A percentile compares a stretch with the other conserved stretches of the same genome.
Conservation (phyloP, 2,888 invertebrate species). For the Erynnis tages region DNA sequence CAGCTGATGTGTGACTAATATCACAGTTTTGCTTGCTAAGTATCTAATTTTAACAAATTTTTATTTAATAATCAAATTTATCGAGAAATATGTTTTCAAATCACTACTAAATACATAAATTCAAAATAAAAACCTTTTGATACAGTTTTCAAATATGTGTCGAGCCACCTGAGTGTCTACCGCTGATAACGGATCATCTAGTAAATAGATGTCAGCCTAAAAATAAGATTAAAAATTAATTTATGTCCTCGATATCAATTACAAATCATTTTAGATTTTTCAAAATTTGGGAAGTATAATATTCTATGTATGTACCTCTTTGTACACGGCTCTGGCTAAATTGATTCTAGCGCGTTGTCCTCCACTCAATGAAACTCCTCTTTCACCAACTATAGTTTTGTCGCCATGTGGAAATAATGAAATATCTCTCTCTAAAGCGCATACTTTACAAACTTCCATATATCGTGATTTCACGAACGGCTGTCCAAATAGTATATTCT, state of each 20-base stretch:
- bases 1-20: conserved; percentile 92
- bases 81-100: too few species aligned
- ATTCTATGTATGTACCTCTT: conserved; percentile 66
- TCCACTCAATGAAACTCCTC: conserved; percentile 91
- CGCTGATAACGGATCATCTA: conserved; percentile 89
- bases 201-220: conserved; percentile 86
- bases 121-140: conserved; percentile 73
- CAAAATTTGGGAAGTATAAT: not conserved
- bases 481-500: conserved; percentile 95
- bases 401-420: conserved; percentile 89
- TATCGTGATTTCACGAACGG: conserved; percentile 82
- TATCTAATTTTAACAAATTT: conserved; percentile 51
- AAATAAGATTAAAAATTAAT: conserved; percentile 35
- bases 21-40: conserved; percentile 85
- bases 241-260: not conserved
- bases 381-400: conserved; percentile 91
- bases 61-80: too few species aligned
- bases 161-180: conserved; percentile 87
- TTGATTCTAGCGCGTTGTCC: conserved; percentile 88
- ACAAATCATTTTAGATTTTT: not conserved
- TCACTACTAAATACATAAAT: too few species aligned
- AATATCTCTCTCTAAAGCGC: conserved; percentile 88
- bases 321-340: conserved; percentile 84
- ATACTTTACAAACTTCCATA: conserved; percentile 86
- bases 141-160: conserved; percentile 86